These are phyloP conservation scores for Bungarus multicinctus DNA, from an alignment of 2,113 vertebrate species.

Conservation along the genomic window DNA sequence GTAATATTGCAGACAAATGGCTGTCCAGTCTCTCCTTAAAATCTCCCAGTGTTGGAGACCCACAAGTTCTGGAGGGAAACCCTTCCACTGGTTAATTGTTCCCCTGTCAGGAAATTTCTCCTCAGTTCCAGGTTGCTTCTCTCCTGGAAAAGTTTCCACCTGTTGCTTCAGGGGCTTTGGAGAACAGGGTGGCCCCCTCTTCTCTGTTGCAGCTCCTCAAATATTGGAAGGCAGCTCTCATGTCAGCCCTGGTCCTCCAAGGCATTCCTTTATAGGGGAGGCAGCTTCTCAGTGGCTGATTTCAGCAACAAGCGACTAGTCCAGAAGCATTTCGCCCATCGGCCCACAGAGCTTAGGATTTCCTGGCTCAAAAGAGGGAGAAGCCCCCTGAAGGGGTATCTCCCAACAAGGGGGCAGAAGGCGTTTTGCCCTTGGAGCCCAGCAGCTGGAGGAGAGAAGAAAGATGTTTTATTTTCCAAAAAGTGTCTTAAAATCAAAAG, in stretches of 20 bases:
- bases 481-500: not conserved
- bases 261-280: not conserved
- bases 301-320: not conserved
- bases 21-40: not conserved
- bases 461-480: not conserved
- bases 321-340: not conserved
- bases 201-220: not conserved
- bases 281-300: not conserved
- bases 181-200: not conserved
- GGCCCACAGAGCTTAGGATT: not conserved
- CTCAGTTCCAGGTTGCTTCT: not conserved
- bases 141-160: not conserved
- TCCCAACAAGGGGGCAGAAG: not conserved
- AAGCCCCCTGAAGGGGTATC: not conserved
- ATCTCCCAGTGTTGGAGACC: not conserved
- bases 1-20: not conserved
- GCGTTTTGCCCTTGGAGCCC: not conserved
- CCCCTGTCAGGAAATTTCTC: not conserved
- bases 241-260: not conserved
- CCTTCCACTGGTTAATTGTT: not conserved
- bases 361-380: not conserved
- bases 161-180: not conserved
- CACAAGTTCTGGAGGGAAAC: not conserved
- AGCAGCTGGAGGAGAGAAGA: not conserved
- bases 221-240: not conserved